Base-by-base conservation (phyloP, 1,140 invertebrate species). In the Arctopsyche grandis region DNA sequence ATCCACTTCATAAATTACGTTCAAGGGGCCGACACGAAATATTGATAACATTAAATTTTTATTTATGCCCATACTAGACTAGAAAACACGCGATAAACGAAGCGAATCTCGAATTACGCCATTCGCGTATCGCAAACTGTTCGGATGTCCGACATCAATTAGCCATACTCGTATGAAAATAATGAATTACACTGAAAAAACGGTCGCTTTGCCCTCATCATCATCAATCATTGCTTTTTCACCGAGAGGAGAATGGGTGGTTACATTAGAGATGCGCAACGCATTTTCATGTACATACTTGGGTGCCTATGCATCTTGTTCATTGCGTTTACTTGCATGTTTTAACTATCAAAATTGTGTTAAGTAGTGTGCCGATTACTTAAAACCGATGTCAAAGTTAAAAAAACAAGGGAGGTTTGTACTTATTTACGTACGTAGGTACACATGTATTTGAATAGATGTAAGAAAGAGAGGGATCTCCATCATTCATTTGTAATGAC, bases 1-100 rank as follows among this genome's bases (percentile, higher is more conserved):
- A 58, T 58, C 74, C 63, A 43, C 7, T 26, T 63, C 74, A 76
- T 76, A 75, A 75, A 75, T 75, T 58, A 75, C n/a, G 19, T 74
- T 56, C 70, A 74, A 70, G 26, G 16, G 48, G 48, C 12, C n/a
- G 69, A 26, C 69, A 70, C 29, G 26, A 43, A 70, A 70, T 14
- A 70, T 26, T 38, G 24, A 70, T 26, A 70, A 70, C 44, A 12
- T 46, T 12, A 46, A 46, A 46, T 46, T 46, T 46, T 12, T 7
- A 46, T 46, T 7, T 16, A 52, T 52, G 4, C 29, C 48, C 48
- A 52, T 52, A 52, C 16, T 5, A 52, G 16, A 4, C 48, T 12
- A 14, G 48, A 52, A 12, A 52, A 52, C 16, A 52, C 10, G 48
- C 48, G 48, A 52, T 52, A 52, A 12, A 12, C 3, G 16, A 52